These are phyloP conservation scores for Bombus vancouverensis DNA, from an alignment of 1,140 invertebrate genomes.

Conservation along the genomic window DNA sequence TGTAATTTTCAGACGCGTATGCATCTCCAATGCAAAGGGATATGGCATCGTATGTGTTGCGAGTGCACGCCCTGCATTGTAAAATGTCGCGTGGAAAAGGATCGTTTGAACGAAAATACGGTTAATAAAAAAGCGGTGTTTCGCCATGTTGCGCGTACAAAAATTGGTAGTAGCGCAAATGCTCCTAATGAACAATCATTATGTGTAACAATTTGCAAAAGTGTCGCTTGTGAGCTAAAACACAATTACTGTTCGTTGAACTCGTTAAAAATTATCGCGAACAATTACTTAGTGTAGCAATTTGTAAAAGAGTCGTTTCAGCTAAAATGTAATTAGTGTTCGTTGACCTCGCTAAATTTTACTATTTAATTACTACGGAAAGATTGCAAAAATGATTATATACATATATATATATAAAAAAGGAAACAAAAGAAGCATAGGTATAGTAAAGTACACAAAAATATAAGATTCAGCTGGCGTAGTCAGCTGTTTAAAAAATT, in stretches of 20 bases:
- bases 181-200: neutral
- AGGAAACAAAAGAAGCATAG: too few species aligned
- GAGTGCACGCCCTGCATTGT: neutral
- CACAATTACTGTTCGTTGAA: neutral
- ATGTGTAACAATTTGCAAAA: neutral
- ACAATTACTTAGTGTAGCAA: neutral
- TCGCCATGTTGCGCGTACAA: neutral
- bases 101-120: neutral
- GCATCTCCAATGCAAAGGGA: neutral
- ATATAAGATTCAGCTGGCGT: too few species aligned
- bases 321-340: neutral
- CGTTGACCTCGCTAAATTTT: neutral
- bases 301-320: neutral
- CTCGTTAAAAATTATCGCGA: neutral
- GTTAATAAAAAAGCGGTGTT: neutral
- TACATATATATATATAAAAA: neutral
- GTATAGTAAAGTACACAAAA: too few species aligned
- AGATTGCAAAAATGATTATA: too few species aligned
- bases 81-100: neutral
- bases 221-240: neutral
- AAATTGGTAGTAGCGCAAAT: neutral
- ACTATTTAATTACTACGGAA: too few species aligned
- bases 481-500: too few species aligned
- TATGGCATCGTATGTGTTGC: neutral
- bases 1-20: conserved; percentile 33